phyloP scores from a whole-genome alignment of 2,797 vertebrate species.

The Harpagifer antarcticus region DNA sequence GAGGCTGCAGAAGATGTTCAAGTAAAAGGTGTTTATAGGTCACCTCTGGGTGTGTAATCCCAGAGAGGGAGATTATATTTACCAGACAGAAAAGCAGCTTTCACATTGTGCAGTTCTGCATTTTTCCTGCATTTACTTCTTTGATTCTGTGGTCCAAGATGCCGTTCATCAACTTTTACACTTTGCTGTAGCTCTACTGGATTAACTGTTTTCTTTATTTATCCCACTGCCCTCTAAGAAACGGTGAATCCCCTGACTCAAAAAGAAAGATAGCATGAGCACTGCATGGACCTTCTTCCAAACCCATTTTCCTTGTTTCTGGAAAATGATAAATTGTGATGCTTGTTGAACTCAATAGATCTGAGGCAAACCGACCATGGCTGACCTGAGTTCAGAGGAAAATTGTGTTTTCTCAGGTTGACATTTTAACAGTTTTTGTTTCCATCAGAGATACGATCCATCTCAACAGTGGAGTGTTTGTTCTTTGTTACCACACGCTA shows the following conservation, averaged over 20 bases:
- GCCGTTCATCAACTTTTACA: background rate
- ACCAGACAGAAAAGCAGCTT: conserved; percentile 8
- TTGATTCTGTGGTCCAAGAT: conserved; percentile 18
- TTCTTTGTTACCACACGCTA: conserved; percentile 53
- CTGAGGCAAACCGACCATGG: conserved; percentile 4
- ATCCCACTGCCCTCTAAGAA: conserved; percentile 30
- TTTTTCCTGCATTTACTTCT: conserved; percentile 2
- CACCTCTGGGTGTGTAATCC: conserved; percentile 20
- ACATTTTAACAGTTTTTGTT: conserved; percentile 50
- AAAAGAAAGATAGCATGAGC: conserved; percentile 12
- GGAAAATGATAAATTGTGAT: conserved; percentile 2
- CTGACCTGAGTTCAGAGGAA: conserved; percentile 44
- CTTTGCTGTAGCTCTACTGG: background rate
- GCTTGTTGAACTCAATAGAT: conserved; percentile 13
- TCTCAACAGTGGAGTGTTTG: conserved; percentile 51
- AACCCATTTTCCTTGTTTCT: conserved; percentile 16
- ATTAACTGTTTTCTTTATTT: conserved; percentile 10
- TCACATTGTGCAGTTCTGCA: background rate
- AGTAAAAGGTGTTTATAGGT: conserved; percentile 23
- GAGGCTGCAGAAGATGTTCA: conserved; percentile 35
- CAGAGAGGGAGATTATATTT: conserved; percentile 1
- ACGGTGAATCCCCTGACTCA: conserved; percentile 10
- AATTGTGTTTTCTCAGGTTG: conserved; percentile 29
- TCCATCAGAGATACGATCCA: conserved; percentile 28
- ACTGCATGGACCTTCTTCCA: background rate